Base-by-base conservation (phyloP, 2,797 vertebrate species). In the Rhinogobio ventralis region DNA sequence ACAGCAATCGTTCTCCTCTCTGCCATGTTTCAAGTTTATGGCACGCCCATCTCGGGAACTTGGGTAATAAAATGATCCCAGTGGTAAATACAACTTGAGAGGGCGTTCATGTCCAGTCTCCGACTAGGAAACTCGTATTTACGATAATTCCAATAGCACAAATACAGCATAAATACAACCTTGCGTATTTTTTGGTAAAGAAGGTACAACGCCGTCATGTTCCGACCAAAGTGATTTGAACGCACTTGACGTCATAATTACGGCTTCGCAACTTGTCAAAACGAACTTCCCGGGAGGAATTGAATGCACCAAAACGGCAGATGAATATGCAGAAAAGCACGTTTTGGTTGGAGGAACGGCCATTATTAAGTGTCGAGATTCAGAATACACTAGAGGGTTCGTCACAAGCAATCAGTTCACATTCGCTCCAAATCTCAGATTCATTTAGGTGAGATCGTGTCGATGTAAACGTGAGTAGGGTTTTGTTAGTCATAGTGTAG, bases 391-490 rank as follows among this genome's bases (percentile, higher is more conserved):
- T 28, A 36, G 90, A 85, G 85, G 87, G 87, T 82, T 85, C 87
- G 82, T 91, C 86, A 79, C 85, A 82, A 81, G 28, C 39, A 67
- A 84, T 64, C 55, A 78, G 86, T 62, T 81, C 51, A 25, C 25
- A 69, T 57, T 72, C 19, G 53, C 55, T 74, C 69, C 42, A 55
- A 45, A 45, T 73, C 36, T 72, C 68, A 2, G 69, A 57, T 33
- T 55, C 19, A 28, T 85, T 71, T 73, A 73, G 76, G 23, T 11
- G n/a, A 71, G 67, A 85, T 71, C 4, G 66, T 85, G 76, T 85
- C 42, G 82, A 92, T 87, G 49, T 84, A 86, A 73, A 78, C 42
- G 84, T 88, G 79, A 80, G 86, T 85, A 83, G 76, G 85, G 53
- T 88, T 85, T 86, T 49, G 72, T 87, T 81, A 82, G 69, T 85